These are phyloP conservation scores for Chaetogeoica ovagalla DNA, from an alignment of 2,888 invertebrate species.

Conservation along the genomic window DNA sequence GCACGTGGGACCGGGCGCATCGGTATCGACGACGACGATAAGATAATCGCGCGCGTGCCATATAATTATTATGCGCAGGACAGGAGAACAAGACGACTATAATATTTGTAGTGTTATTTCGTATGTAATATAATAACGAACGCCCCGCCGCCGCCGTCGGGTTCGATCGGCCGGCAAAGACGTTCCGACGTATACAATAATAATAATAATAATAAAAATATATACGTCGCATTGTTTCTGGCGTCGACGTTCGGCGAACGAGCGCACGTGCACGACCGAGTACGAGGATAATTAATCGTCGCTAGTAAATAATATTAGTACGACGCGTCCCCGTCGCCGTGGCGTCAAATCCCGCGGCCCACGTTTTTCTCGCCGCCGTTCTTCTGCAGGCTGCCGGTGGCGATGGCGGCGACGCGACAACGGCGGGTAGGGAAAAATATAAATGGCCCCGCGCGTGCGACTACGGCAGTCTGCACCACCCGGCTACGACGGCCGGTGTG, in stretches of 20 bases:
- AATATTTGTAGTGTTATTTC: background rate
- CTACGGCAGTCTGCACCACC: constrained; percentile 41
- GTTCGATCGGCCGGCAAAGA: constrained; percentile 18
- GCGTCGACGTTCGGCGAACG: constrained; percentile 25
- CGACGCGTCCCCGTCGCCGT: constrained; percentile 21
- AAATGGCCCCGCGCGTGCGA: constrained; percentile 42
- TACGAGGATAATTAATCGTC: constrained; percentile 39
- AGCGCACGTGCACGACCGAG: constrained; percentile 23
- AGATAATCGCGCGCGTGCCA: background rate
- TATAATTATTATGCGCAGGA: background rate
- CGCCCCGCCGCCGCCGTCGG: too few species aligned
- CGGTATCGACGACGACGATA: constrained; percentile 56
- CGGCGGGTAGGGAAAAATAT: constrained; percentile 44
- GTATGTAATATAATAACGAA: too few species aligned
- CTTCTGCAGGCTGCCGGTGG: background rate
- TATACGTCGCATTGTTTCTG: constrained; percentile 58
- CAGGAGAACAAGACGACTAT: background rate
- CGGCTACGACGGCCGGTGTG: constrained; percentile 30
- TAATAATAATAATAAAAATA: constrained; percentile 41
- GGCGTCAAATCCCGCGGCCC: constrained; percentile 49
- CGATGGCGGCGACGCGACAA: background rate
- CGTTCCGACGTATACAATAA: constrained; percentile 57
- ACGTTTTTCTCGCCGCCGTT: constrained; percentile 35
- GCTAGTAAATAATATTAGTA: constrained; percentile 46
- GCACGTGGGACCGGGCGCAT: constrained; percentile 34